Conservation (phyloP, 2,113 vertebrate species). For the Pseudois nayaur region DNA sequence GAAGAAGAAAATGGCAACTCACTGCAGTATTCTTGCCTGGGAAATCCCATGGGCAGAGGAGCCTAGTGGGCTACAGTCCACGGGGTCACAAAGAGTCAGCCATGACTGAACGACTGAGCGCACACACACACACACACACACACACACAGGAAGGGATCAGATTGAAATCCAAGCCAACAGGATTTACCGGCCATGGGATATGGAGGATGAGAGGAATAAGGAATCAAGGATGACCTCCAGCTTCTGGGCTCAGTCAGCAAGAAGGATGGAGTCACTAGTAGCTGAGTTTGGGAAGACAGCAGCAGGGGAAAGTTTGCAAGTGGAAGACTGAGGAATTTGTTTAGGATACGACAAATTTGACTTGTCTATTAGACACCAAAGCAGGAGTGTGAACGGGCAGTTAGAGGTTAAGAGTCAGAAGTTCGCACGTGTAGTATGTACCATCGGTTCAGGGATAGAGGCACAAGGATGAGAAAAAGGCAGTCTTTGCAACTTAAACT, state of each 20-base stretch:
- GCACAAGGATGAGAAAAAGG: neutral
- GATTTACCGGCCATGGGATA: neutral
- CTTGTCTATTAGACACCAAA: neutral
- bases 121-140: fast-evolving
- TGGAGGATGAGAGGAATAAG: neutral
- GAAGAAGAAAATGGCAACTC: neutral
- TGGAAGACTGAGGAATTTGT: neutral
- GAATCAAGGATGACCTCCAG: neutral
- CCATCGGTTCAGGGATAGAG: neutral
- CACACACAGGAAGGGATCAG: neutral
- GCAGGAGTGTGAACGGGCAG: neutral
- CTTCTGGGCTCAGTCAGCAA: neutral
- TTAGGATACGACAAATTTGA: neutral
- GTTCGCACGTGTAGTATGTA: fast-evolving
- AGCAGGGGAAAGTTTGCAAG: neutral
- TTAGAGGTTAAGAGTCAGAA: neutral
- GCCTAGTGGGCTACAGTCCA: fast-evolving
- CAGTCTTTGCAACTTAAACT: neutral
- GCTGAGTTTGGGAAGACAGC: neutral
- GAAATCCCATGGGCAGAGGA: neutral
- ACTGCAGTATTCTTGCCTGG: neutral
- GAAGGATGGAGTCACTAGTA: neutral
- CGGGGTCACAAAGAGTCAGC: neutral
- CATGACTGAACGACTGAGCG: fast-evolving
- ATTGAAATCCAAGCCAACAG: neutral